A percentile compares a stretch with the other conserved stretches of the same genome.
Conservation (phyloP, 2,888 invertebrate genomes). For the Drosophila mayaguana region DNA sequence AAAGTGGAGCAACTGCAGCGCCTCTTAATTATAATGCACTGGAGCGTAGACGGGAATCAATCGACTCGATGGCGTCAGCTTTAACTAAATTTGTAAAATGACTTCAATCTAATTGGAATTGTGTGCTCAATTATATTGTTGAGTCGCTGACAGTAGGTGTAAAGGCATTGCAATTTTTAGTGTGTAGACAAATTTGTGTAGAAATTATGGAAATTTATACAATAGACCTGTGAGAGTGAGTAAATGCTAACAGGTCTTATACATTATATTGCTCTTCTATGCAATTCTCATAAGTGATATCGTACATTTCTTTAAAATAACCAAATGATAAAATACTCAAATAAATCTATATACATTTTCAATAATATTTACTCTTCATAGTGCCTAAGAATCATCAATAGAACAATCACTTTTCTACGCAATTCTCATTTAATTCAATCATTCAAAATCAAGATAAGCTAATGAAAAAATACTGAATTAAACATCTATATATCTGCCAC, state of each 20-base stretch:
- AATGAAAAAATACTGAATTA: neutral
- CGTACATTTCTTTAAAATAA: neutral
- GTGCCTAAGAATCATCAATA: neutral
- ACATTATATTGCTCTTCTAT: neutral
- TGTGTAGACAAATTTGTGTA: neutral
- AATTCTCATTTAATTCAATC: neutral
- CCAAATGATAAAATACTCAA: neutral
- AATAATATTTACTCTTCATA: neutral
- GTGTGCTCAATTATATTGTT: conserved; percentile 28
- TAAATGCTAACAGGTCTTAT: neutral
- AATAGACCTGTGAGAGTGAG: neutral
- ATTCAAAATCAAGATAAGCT: neutral
- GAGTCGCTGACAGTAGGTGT: neutral
- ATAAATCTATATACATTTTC: neutral
- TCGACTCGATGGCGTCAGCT: conserved; percentile 55
- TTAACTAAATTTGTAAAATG: conserved; percentile 35
- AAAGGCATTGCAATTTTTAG: neutral
- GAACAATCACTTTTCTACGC: neutral
- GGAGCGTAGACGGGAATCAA: conserved; percentile 45
- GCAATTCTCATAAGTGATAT: neutral
- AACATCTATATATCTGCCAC: neutral
- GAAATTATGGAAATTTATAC: conserved; percentile 7
- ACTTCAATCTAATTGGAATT: conserved; percentile 34
- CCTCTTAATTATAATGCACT: conserved; percentile 66
- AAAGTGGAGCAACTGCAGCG: conserved; percentile 67